These are phyloP conservation scores for Anoplophora glabripennis DNA, from an alignment of 1,140 invertebrate species.

Conservation along the genomic window DNA sequence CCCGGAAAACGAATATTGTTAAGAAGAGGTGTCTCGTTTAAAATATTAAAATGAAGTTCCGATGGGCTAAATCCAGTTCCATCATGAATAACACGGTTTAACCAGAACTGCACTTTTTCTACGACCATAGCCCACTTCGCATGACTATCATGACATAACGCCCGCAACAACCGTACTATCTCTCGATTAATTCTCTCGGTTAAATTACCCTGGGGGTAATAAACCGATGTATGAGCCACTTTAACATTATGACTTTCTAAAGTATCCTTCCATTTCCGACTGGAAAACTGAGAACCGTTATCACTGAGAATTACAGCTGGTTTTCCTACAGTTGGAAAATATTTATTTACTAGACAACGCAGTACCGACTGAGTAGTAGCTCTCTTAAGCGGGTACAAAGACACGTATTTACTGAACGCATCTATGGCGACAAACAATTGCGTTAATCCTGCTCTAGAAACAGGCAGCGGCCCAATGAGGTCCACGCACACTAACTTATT, in stretches of 20 bases:
- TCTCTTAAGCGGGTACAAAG: not conserved
- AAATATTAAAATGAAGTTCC: not conserved
- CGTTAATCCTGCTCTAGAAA: no score
- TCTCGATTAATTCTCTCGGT: not conserved
- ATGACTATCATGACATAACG: slow-evolving; percentile 6
- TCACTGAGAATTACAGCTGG: not conserved
- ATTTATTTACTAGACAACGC: not conserved
- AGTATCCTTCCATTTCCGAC: not conserved
- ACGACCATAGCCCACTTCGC: slow-evolving; percentile 1
- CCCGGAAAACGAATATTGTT: no score
- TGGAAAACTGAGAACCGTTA: slow-evolving; percentile 10
- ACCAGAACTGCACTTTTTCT: not conserved
- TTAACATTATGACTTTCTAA: not conserved
- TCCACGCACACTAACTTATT: no score
- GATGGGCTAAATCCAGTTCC: not conserved
- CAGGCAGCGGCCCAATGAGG: no score
- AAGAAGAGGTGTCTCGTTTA: no score
- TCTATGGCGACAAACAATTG: slow-evolving; percentile 8
- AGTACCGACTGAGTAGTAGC: not conserved
- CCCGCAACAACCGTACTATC: not conserved
- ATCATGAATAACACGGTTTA: not conserved
- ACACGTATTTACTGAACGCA: not conserved
- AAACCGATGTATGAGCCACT: slow-evolving; percentile 6
- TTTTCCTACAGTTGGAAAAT: not conserved
- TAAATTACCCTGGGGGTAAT: slow-evolving; percentile 8